A percentile compares a stretch with the other conserved stretches of the same genome.
Conservation (phyloP, 2,797 vertebrate genomes). For the Eulemur mongoz region DNA sequence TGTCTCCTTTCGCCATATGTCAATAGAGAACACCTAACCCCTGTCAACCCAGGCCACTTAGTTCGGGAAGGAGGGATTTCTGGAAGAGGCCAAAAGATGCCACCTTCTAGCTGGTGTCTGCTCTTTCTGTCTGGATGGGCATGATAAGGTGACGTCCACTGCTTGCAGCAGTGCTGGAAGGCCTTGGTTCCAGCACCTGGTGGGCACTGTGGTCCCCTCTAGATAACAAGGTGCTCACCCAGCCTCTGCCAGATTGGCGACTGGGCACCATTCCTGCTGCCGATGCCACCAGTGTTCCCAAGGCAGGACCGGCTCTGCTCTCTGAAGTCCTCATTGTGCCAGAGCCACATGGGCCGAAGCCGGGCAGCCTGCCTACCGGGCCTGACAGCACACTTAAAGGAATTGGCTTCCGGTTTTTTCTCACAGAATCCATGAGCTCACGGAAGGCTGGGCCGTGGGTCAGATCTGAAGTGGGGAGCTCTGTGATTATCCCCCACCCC, state of each 20-base stretch:
- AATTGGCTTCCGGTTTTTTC: neutral
- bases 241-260: neutral
- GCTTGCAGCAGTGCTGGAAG: neutral
- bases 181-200: neutral
- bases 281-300: rapidly evolving
- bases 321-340: neutral
- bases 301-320: neutral
- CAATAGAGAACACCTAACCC: neutral
- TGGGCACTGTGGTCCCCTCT: too few species aligned
- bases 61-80: neutral
- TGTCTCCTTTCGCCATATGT: neutral
- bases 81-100: neutral
- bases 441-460: neutral
- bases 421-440: neutral
- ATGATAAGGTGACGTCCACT: neutral
- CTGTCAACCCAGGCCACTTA: neutral
- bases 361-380: neutral
- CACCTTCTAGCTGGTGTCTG: neutral
- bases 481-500: neutral
- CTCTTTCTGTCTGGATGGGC: neutral
- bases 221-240: neutral
- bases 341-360: neutral
- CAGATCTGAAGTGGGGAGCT: neutral
- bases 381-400: neutral
- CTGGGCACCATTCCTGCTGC: neutral